A percentile compares a stretch with the other conserved stretches of the same genome.
These are phyloP conservation scores for Alethe castanea DNA, from an alignment of 2,113 vertebrate genomes.

Conservation along the genomic window DNA sequence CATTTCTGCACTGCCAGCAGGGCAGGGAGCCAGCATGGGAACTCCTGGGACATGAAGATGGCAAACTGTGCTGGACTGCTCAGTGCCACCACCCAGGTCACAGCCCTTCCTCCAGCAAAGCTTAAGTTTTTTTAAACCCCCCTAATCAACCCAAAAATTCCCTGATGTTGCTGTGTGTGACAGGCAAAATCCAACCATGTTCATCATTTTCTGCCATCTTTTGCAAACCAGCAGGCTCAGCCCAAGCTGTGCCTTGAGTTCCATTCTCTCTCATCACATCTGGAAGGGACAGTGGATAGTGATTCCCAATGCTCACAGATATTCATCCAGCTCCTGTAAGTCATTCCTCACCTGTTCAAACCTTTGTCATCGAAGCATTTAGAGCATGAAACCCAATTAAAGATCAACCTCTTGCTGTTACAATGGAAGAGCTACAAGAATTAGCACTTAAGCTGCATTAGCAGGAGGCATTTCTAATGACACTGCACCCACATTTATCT, in stretches of 20 bases:
- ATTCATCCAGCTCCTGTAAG: neutral
- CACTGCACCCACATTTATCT: conserved; percentile 39
- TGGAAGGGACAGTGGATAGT: neutral
- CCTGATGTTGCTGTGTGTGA: neutral
- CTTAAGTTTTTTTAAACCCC: neutral
- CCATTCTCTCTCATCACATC: neutral
- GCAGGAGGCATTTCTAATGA: conserved; percentile 21
- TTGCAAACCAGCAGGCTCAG: neutral
- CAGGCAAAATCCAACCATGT: neutral
- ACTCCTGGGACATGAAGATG: fast-evolving
- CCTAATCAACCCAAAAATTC: neutral
- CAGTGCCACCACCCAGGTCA: neutral
- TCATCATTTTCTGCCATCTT: neutral
- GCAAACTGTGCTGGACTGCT: fast-evolving
- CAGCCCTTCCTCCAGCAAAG: neutral
- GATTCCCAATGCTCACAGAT: neutral
- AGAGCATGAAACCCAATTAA: conserved; percentile 71
- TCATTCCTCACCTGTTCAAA: conserved; percentile 63
- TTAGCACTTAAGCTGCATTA: conserved; percentile 68
- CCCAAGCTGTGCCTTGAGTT: neutral
- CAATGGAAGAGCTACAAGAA: conserved; percentile 58
- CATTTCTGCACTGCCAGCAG: fast-evolving
- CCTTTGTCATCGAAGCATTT: conserved; percentile 61
- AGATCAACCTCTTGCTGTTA: conserved; percentile 60
- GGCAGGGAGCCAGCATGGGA: neutral